Evolutionary conservation across 2,113 vertebrate genomes (phyloP).

Genomic region (Passer domesticus): DNA sequence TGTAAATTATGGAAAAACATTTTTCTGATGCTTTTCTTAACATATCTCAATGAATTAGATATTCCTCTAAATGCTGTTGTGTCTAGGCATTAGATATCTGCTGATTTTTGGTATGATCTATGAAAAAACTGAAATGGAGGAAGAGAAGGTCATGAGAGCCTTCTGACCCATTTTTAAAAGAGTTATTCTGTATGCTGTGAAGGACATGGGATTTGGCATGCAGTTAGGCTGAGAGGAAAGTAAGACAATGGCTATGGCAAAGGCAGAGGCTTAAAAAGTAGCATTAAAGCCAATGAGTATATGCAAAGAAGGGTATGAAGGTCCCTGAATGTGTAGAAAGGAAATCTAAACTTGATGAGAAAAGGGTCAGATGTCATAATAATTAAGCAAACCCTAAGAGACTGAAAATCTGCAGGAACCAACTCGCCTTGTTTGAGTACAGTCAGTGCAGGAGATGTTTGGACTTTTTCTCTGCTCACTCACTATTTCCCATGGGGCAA

Average conservation of each 20-base stretch:
- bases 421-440: background rate
- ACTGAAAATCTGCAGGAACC: background rate
- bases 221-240: background rate
- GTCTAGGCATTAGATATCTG: background rate
- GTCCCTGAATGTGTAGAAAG: background rate
- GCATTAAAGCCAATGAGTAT: background rate
- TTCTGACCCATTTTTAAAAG: background rate
- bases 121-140: background rate
- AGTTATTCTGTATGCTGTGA: background rate
- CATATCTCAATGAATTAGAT: background rate
- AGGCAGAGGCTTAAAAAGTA: background rate
- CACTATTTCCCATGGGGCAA: background rate
- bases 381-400: background rate
- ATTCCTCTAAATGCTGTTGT: background rate
- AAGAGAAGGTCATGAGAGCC: background rate
- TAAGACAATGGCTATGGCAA: background rate
- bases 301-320: background rate
- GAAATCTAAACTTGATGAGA: background rate
- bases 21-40: background rate
- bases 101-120: background rate
- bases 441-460: background rate
- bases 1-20: background rate
- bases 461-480: background rate
- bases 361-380: background rate
- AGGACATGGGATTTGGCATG: rapidly evolving